These are phyloP conservation scores for Nothura maculosa DNA, from an alignment of 2,797 vertebrate genomes.

Conservation along the genomic window DNA sequence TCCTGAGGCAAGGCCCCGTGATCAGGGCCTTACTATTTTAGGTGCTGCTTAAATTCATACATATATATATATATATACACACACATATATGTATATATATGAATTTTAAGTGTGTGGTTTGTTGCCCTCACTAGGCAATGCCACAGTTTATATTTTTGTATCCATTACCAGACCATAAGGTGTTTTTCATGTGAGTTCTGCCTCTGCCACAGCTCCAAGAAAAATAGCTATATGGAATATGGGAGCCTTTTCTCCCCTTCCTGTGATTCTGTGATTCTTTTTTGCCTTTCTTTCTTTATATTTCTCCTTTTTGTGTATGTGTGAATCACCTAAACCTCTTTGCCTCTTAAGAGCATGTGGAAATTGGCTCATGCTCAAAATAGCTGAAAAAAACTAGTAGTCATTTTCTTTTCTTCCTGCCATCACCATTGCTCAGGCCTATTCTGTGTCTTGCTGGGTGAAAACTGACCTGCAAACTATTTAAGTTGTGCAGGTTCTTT, in stretches of 20 bases:
- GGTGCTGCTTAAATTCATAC: not conserved
- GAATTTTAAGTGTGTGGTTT: not conserved
- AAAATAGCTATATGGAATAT: not conserved
- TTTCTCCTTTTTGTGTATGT: not conserved
- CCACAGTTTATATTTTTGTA: not conserved
- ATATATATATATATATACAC: no score
- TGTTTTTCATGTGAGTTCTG: not conserved
- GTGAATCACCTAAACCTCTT: no score
- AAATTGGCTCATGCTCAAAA: not conserved
- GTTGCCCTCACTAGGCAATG: not conserved
- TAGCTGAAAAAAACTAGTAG: not conserved
- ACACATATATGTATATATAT: no score
- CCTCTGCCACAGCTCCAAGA: not conserved
- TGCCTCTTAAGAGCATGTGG: not conserved
- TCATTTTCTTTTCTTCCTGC: not conserved
- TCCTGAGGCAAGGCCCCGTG: not conserved
- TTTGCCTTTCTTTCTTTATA: not conserved
- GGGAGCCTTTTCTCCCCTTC: not conserved
- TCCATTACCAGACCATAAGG: not conserved
- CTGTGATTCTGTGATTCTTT: no score
- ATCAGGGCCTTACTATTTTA: not conserved
- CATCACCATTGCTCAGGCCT: accelerated
- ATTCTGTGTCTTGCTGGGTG: not conserved
- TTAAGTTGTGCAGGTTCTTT: not conserved
- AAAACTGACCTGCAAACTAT: not conserved